Evolutionary conservation across 2,113 vertebrate genomes (phyloP).

Genomic region (Catagonus wagneri): DNA sequence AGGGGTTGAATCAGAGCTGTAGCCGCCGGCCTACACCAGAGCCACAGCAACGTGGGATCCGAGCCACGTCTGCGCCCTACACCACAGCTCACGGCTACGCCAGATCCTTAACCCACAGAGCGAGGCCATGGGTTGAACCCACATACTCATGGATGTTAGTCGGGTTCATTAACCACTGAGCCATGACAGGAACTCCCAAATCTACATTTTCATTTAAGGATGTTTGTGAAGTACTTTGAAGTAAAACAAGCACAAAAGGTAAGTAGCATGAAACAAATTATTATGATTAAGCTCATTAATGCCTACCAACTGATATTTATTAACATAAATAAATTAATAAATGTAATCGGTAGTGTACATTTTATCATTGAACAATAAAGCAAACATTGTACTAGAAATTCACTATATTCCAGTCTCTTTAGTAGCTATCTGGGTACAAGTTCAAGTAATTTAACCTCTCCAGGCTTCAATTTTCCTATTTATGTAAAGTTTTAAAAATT

Average conservation of each 20-base stretch:
- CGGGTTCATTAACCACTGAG: too few species aligned
- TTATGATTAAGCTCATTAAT: not conserved
- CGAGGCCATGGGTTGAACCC: too few species aligned
- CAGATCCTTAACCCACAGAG: too few species aligned
- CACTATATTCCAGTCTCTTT: not conserved
- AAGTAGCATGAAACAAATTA: not conserved
- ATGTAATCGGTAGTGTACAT: not conserved
- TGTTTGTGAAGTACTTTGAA: not conserved
- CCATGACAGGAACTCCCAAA: too few species aligned
- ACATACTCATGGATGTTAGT: too few species aligned
- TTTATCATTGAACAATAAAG: constrained; percentile 7
- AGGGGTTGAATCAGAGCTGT: too few species aligned
- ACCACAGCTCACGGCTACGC: too few species aligned
- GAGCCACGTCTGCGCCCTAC: too few species aligned
- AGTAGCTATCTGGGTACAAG: not conserved
- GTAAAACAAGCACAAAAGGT: constrained; percentile 24
- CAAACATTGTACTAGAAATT: not conserved
- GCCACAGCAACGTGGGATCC: too few species aligned
- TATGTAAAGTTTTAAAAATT: not conserved
- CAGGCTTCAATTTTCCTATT: not conserved
- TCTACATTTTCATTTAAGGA: constrained; percentile 22
- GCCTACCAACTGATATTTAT: not conserved
- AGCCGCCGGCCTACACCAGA: too few species aligned
- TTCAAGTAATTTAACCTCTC: not conserved
- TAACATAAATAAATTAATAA: too few species aligned